Percentiles rank a stretch among this genome's conserved stretches.
Evolutionary conservation across 2,888 invertebrate genomes (phyloP).

Genomic region (Apamea monoglypha): DNA sequence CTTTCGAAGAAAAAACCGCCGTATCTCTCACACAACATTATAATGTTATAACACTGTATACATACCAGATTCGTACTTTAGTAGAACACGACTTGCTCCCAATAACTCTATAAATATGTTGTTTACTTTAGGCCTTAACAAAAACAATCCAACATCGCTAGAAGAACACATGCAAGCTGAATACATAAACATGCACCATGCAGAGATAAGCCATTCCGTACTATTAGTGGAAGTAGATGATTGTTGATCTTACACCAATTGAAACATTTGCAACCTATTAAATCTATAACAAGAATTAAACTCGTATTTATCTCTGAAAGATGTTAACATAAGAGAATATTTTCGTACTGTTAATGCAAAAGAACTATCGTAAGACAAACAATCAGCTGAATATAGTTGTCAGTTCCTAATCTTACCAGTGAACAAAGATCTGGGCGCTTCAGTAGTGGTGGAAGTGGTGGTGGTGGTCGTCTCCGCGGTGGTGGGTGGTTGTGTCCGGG

Average conservation of each 20-base stretch:
- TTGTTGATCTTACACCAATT: constrained; percentile 34
- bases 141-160: constrained; percentile 28
- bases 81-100: constrained; percentile 10
- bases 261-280: background rate
- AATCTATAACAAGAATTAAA: constrained; percentile 4
- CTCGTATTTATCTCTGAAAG: background rate
- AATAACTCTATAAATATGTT: constrained; percentile 40
- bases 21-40: background rate
- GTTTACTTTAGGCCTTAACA: constrained; percentile 27
- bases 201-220: constrained; percentile 54
- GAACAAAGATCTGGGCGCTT: constrained; percentile 73
- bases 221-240: constrained; percentile 48
- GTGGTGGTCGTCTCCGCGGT: constrained; percentile 60
- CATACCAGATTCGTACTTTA: constrained; percentile 15
- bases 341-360: background rate
- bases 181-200: constrained; percentile 64
- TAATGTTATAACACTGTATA: constrained; percentile 8
- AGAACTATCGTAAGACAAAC: constrained; percentile 24
- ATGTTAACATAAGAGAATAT: background rate
- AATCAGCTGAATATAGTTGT: constrained; percentile 30
- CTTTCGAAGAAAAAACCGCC: constrained; percentile 1
- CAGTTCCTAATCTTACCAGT: constrained; percentile 80
- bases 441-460: constrained; percentile 58
- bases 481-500: constrained; percentile 65
- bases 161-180: constrained; percentile 59